These are phyloP conservation scores for Cephus pygmeus DNA, from an alignment of 2,888 invertebrate genomes.

Conservation along the genomic window DNA sequence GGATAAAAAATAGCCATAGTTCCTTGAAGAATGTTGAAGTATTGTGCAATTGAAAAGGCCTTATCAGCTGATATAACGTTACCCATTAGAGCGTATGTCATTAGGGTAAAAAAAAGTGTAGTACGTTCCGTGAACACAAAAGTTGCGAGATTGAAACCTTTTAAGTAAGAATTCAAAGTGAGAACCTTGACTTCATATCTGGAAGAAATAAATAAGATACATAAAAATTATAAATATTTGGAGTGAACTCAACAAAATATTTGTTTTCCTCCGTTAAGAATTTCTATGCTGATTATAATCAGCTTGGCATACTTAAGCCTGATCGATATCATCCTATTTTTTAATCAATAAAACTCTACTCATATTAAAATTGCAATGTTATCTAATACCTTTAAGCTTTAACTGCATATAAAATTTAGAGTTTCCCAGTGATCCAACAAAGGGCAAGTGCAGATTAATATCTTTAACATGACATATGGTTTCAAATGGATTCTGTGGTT, in stretches of 20 bases:
- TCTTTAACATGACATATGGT: neutral
- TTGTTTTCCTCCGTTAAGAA: too few species aligned
- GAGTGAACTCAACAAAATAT: too few species aligned
- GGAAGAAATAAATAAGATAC: constrained; percentile 36
- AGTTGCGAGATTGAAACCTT: constrained; percentile 73
- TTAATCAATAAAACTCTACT: neutral
- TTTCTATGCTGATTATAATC: too few species aligned
- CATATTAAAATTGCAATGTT: neutral
- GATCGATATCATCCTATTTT: too few species aligned
- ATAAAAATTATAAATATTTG: neutral
- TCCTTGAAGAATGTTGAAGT: constrained; percentile 79
- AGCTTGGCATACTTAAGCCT: too few species aligned
- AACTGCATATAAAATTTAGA: neutral
- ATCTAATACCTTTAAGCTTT: neutral
- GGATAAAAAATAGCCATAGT: constrained; percentile 76
- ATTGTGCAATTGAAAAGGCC: constrained; percentile 82
- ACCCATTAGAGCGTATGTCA: constrained; percentile 77
- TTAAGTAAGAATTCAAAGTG: constrained; percentile 74
- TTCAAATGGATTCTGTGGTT: neutral
- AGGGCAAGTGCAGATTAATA: neutral
- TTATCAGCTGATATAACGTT: constrained; percentile 71
- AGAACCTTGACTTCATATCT: constrained; percentile 79
- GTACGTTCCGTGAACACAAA: constrained; percentile 88
- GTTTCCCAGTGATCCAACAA: neutral
- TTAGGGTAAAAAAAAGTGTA: constrained; percentile 83